A percentile compares a stretch with the other conserved stretches of the same genome.
These are phyloP conservation scores for Babylonia areolata DNA, from an alignment of 1,140 invertebrate genomes.

Conservation along the genomic window DNA sequence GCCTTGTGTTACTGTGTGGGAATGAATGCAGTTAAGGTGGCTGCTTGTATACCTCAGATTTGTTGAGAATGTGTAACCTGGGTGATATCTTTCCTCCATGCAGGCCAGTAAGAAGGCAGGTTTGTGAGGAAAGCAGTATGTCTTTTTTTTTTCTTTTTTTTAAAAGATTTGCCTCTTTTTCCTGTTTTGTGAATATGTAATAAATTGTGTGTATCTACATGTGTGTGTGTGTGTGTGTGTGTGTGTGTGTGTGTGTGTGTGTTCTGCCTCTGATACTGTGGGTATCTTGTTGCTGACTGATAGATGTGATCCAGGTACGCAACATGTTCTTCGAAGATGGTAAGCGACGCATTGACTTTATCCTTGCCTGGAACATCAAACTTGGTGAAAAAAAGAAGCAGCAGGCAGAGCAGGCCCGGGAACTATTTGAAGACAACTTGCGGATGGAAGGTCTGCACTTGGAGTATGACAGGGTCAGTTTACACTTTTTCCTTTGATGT, in stretches of 20 bases:
- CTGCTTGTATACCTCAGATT: too few species aligned
- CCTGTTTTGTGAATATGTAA: neutral
- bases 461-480: conserved; percentile 64
- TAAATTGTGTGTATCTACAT: neutral
- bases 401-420: conserved; percentile 56
- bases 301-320: conserved; percentile 58
- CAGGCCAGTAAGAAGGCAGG: too few species aligned
- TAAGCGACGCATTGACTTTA: conserved; percentile 90
- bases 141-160: too few species aligned
- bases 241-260: neutral
- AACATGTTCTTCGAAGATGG: conserved; percentile 87
- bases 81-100: too few species aligned
- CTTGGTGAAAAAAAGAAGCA: conserved; percentile 53
- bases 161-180: neutral
- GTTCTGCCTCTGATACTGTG: too few species aligned
- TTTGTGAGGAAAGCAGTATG: too few species aligned
- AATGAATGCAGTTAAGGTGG: too few species aligned
- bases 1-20: too few species aligned
- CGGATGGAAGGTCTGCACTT: conserved; percentile 64
- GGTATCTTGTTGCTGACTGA: too few species aligned
- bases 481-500: too few species aligned
- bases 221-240: neutral
- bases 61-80: too few species aligned
- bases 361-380: conserved; percentile 82
- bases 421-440: conserved; percentile 67